Evolutionary conservation across 1,140 invertebrate species (phyloP), one percentile per base, ranked within the genome.

Genomic region (Pogonomyrmex californicus): DNA sequence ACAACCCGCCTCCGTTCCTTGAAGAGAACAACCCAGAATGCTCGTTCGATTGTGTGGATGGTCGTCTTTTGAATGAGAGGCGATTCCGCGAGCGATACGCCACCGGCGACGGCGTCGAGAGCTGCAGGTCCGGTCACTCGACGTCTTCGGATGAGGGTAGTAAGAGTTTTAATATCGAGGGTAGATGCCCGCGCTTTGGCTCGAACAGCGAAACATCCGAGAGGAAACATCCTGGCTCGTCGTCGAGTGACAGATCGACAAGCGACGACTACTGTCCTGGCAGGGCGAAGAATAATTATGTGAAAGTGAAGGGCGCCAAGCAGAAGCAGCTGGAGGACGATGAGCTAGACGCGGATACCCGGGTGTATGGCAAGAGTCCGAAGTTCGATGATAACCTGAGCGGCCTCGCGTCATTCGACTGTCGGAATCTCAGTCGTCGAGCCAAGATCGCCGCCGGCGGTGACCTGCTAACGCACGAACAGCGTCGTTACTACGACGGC

Each of bases 311-410:
- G 68, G 94, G 94, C 2, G 91, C 91, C 0, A 91, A 93, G 44
- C 94, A 95, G 73, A 95, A 94, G 86, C 93, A 94, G 60, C 66
- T 94, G n/a, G 93, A 95, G 41, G 92, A 95, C 49, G 93, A 93
- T 75, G 94, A 95, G 81, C 73, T 93, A 4, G 94, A 95, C 62
- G 91, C 92, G 4, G 94, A 94, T 58, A 93, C 92, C 1, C 91
- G 93, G 70, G 91, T 94, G 38, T 95, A 95, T 71, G 95, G 94
- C 14, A 95, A 95, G 90, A 95, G 95, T 81, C 95, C 94, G 1
- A 95, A 95, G 65, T 95, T 95, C 85, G 95, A 95, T 75, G 94
- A 94, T 12, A 94, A 94, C 30, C 87, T 94, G 12, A 92, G 90
- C 2, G 92, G 88, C 12, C 30, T 83, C 65, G 71, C 62, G 6